Percentiles rank a stretch among this genome's conserved stretches.
These are phyloP conservation scores for Anarhynchus alexandrinus DNA, from an alignment of 2,113 vertebrate genomes.

Conservation along the genomic window DNA sequence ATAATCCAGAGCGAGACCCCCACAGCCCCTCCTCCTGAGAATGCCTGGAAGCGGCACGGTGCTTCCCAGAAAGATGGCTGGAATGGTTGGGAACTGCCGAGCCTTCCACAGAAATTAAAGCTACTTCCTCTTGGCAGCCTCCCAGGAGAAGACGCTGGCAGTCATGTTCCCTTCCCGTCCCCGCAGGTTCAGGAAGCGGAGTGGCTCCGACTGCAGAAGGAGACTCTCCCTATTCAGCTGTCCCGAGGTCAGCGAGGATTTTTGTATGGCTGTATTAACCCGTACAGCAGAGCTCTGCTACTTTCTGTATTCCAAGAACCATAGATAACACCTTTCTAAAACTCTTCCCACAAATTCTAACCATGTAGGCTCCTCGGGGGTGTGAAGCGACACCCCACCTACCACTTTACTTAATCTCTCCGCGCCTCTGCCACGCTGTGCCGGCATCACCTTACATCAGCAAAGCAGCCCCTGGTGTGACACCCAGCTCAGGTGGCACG, in stretches of 20 bases:
- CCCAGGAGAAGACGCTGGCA: background rate
- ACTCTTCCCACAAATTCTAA: background rate
- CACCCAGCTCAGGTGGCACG: background rate
- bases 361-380: background rate
- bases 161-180: background rate
- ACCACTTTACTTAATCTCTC: background rate
- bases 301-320: background rate
- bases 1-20: background rate
- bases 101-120: background rate
- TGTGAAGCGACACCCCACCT: background rate
- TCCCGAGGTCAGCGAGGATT: background rate
- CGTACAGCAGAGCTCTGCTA: background rate
- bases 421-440: background rate
- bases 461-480: background rate
- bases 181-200: background rate
- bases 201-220: background rate
- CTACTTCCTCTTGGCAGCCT: background rate
- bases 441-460: background rate
- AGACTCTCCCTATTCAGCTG: background rate
- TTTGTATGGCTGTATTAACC: background rate
- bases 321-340: background rate
- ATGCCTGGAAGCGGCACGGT: background rate
- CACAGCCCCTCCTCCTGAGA: background rate
- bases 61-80: background rate
- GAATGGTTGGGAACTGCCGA: accelerated